Percentiles rank a stretch among this genome's conserved stretches.
phyloP scores from a whole-genome alignment of 2,888 invertebrate genomes.

The Philereme vetulata region DNA sequence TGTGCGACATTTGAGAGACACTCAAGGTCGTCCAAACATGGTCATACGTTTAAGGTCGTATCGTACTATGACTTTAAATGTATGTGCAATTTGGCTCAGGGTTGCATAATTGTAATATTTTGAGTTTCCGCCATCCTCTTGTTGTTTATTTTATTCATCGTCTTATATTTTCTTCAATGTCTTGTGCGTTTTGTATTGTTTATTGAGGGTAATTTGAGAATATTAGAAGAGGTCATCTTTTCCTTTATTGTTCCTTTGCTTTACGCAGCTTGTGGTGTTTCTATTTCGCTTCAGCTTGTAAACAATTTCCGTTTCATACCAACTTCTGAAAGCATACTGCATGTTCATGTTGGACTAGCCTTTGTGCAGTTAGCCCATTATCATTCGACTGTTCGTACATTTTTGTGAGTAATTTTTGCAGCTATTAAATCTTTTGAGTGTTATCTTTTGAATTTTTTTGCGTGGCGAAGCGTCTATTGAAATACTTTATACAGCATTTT shows the following conservation, averaged over 20 bases:
- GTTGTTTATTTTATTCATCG: slow-evolving; percentile 20
- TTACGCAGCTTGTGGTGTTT: slow-evolving; percentile 2
- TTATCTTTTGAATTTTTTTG: slow-evolving; percentile 1
- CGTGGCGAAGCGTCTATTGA: not conserved
- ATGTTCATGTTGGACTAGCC: slow-evolving; percentile 40
- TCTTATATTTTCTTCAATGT: slow-evolving; percentile 25
- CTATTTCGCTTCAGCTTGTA: slow-evolving; percentile 26
- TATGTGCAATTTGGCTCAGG: slow-evolving; percentile 29
- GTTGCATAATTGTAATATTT: slow-evolving; percentile 37
- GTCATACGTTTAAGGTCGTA: slow-evolving; percentile 34
- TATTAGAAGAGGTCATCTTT: slow-evolving; percentile 23
- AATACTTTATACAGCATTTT: not conserved
- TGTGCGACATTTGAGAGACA: slow-evolving; percentile 28
- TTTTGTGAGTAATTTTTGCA: slow-evolving; percentile 43
- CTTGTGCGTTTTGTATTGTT: slow-evolving; percentile 13
- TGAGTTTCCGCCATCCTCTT: slow-evolving; percentile 30
- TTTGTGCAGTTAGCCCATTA: slow-evolving; percentile 42
- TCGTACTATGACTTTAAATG: slow-evolving; percentile 23
- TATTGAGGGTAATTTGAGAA: slow-evolving; percentile 22
- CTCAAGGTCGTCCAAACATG: slow-evolving; percentile 35
- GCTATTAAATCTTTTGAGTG: slow-evolving; percentile 26
- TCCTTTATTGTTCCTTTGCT: slow-evolving; percentile 18
- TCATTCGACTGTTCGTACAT: slow-evolving; percentile 34
- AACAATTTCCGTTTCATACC: slow-evolving; percentile 24
- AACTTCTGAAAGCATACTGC: slow-evolving; percentile 38